phyloP scores from a whole-genome alignment of 1,140 invertebrate genomes.

The Riptortus pedestris region DNA sequence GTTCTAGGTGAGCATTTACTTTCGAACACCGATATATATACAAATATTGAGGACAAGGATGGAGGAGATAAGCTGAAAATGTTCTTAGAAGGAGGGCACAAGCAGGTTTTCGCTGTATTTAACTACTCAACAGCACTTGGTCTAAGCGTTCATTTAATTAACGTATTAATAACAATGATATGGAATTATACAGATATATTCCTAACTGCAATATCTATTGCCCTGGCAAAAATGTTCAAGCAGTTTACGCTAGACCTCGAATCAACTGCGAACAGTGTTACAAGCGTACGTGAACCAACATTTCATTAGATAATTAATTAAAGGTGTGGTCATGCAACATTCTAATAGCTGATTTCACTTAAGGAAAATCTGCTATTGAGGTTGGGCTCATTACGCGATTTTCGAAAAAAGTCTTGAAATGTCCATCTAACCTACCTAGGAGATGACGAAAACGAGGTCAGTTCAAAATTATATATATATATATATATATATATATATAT shows the following conservation, averaged over 20 bases:
- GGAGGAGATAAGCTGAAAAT: too few relatives aligned
- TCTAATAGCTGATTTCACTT: background rate
- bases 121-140: background rate
- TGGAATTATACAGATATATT: conserved; percentile 4
- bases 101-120: background rate
- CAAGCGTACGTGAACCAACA: background rate
- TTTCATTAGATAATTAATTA: background rate
- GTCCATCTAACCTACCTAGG: too few relatives aligned
- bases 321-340: background rate
- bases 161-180: background rate
- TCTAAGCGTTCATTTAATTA: background rate
- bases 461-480: too few relatives aligned
- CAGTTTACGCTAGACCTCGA: background rate
- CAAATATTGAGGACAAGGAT: too few relatives aligned
- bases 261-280: background rate
- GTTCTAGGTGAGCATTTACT: background rate
- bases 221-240: conserved; percentile 2
- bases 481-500: too few relatives aligned
- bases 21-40: background rate
- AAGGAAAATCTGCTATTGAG: too few relatives aligned
- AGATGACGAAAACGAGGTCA: too few relatives aligned
- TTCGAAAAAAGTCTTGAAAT: too few relatives aligned
- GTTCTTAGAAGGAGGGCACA: background rate
- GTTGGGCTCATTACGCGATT: too few relatives aligned
- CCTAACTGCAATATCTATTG: background rate